Evolutionary conservation across 1,140 invertebrate species (phyloP).

Genomic region (Oppia nitens): DNA sequence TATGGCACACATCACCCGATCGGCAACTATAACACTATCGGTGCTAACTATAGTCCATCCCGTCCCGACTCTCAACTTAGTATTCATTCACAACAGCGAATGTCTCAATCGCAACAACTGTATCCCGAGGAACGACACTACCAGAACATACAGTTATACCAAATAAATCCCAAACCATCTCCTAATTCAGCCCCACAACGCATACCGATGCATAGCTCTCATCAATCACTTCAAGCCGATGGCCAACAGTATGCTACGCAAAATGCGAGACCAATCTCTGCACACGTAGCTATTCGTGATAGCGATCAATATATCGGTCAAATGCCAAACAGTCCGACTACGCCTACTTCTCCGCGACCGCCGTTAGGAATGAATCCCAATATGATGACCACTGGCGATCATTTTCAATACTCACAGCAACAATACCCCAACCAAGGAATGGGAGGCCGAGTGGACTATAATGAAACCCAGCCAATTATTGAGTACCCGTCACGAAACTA

Average conservation of each 20-base stretch:
- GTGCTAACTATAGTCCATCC: background rate
- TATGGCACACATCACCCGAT: background rate
- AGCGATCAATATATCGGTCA: slow-evolving; percentile 16
- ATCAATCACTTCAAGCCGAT: slow-evolving; percentile 18
- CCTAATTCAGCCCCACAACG: background rate
- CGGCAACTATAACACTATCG: background rate
- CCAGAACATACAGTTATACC: slow-evolving; percentile 24
- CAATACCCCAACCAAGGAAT: background rate
- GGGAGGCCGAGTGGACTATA: background rate
- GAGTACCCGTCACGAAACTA: background rate
- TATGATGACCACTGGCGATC: background rate
- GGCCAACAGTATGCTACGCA: slow-evolving; percentile 17
- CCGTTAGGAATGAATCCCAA: background rate
- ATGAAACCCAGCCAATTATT: background rate
- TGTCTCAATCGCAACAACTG: slow-evolving; percentile 19
- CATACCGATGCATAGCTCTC: slow-evolving; percentile 17
- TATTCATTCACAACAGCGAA: slow-evolving; percentile 20
- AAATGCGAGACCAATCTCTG: slow-evolving; percentile 38
- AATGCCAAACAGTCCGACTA: background rate
- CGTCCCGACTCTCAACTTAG: slow-evolving; percentile 20
- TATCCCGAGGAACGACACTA: slow-evolving; percentile 24
- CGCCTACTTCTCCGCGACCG: background rate
- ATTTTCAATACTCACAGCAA: background rate
- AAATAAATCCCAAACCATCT: slow-evolving; percentile 8
- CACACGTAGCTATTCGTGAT: slow-evolving; percentile 33